Percentiles rank a stretch among this genome's conserved stretches.
Evolutionary conservation across 2,797 vertebrate species (phyloP).

Genomic region (Gallinago nigripennis): DNA sequence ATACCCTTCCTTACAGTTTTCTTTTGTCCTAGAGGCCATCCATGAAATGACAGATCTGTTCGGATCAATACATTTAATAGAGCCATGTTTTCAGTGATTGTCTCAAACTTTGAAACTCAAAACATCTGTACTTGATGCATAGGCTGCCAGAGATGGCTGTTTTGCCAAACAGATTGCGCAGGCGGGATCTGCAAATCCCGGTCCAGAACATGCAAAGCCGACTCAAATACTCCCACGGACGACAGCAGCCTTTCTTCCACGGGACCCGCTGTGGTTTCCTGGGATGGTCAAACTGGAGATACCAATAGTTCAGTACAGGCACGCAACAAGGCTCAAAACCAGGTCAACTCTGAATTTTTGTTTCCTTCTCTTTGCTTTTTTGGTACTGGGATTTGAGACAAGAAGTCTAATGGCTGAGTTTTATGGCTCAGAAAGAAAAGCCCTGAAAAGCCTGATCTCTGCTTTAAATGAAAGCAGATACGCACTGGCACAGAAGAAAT

Average conservation of each 20-base stretch:
- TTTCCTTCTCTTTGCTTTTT: not conserved
- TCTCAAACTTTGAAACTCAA: slow-evolving; percentile 27
- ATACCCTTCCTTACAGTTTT: not conserved
- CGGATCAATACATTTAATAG: not conserved
- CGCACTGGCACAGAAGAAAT: not conserved
- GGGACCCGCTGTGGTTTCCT: not conserved
- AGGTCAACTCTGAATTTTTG: not conserved
- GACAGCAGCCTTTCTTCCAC: not conserved
- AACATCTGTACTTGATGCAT: not conserved
- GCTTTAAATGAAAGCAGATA: slow-evolving; percentile 30
- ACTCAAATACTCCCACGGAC: not conserved
- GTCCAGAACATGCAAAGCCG: accelerated
- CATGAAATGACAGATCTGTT: not conserved
- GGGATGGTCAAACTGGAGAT: not conserved
- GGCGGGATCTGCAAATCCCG: not conserved
- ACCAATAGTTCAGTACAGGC: not conserved
- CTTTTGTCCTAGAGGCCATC: not conserved
- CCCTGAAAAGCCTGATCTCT: not conserved
- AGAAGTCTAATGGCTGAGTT: not conserved
- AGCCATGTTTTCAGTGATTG: slow-evolving; percentile 7
- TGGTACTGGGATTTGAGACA: not conserved
- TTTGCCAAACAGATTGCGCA: not conserved
- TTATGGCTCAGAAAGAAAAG: not conserved
- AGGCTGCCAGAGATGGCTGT: not conserved
- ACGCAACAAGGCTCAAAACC: not conserved